A percentile compares a stretch with the other conserved stretches of the same genome.
Evolutionary conservation across 2,113 vertebrate genomes (phyloP).

Genomic region (Seriola quinqueradiata): DNA sequence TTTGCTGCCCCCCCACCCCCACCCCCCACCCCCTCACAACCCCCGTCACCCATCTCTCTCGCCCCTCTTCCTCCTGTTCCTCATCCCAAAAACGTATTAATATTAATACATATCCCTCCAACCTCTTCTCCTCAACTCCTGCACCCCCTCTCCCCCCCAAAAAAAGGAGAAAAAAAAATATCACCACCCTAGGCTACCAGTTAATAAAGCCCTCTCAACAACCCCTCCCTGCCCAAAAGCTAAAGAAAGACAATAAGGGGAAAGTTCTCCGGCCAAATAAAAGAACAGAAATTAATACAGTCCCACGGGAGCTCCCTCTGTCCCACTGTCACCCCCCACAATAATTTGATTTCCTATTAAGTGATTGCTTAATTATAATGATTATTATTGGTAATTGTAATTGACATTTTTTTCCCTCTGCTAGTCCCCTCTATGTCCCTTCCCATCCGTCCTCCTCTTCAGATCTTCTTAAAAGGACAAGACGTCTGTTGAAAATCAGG

Average conservation of each 20-base stretch:
- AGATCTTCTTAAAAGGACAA: constrained; percentile 48
- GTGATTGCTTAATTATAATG: constrained; percentile 88
- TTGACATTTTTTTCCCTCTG: constrained; percentile 70
- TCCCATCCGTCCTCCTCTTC: constrained; percentile 17
- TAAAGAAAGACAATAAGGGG: constrained; percentile 72
- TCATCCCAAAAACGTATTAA: constrained; percentile 78
- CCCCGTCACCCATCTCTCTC: neutral
- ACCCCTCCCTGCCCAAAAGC: constrained; percentile 66
- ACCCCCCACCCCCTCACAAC: neutral
- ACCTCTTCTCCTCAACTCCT: constrained; percentile 42
- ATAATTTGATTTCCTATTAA: constrained; percentile 87
- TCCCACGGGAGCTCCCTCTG: constrained; percentile 75
- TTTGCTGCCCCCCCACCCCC: constrained; percentile 14
- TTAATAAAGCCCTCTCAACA: constrained; percentile 86
- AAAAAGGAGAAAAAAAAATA: constrained; percentile 51
- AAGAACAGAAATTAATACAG: constrained; percentile 82
- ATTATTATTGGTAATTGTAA: constrained; percentile 86
- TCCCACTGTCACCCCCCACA: constrained; percentile 73
- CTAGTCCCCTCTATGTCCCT: constrained; percentile 20
- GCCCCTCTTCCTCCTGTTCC: constrained; percentile 38
- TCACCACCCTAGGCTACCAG: constrained; percentile 83
- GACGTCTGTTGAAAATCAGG: neutral
- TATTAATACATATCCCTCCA: constrained; percentile 77
- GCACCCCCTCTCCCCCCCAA: neutral
- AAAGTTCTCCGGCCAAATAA: constrained; percentile 77